phyloP scores from a whole-genome alignment of 2,797 vertebrate genomes.

The Pseudochirops cupreus region DNA sequence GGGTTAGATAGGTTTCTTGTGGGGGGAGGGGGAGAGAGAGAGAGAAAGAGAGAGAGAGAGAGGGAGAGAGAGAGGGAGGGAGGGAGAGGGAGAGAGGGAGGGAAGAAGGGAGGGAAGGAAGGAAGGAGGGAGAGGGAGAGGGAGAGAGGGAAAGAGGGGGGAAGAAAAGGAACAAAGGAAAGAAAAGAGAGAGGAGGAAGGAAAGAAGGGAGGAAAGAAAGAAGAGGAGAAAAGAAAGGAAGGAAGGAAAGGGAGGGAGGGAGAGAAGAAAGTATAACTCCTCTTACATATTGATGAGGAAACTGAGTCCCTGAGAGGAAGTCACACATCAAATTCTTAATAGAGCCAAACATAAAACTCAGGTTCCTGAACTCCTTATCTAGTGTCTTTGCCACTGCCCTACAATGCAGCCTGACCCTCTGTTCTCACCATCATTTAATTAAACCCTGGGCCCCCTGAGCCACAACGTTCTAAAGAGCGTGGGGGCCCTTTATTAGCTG shows the following conservation, averaged over 20 bases:
- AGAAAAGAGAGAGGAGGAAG: accelerated
- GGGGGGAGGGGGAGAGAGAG: too few species aligned
- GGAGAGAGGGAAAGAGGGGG: too few species aligned
- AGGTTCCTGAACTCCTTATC: background rate
- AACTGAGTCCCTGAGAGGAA: background rate
- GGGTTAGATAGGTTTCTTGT: background rate
- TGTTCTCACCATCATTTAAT: slow-evolving; percentile 8
- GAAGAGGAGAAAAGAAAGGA: accelerated
- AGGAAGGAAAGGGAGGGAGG: background rate
- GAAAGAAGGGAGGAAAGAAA: accelerated
- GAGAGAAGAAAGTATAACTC: background rate
- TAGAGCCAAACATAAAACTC: background rate
- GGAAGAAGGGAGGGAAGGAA: too few species aligned
- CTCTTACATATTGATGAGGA: background rate
- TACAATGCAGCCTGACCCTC: background rate
- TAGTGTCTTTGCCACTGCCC: background rate
- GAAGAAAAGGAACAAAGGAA: too few species aligned
- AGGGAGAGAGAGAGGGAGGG: too few species aligned
- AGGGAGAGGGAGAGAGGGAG: too few species aligned
- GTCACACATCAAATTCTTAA: background rate
- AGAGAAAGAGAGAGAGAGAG: too few species aligned
- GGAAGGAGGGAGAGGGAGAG: too few species aligned
- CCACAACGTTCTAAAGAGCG: background rate
- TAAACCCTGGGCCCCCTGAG: background rate
- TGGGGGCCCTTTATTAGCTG: background rate